Base-by-base conservation (phyloP, 1,140 invertebrate species). In the Rhagoletis zephyria region DNA sequence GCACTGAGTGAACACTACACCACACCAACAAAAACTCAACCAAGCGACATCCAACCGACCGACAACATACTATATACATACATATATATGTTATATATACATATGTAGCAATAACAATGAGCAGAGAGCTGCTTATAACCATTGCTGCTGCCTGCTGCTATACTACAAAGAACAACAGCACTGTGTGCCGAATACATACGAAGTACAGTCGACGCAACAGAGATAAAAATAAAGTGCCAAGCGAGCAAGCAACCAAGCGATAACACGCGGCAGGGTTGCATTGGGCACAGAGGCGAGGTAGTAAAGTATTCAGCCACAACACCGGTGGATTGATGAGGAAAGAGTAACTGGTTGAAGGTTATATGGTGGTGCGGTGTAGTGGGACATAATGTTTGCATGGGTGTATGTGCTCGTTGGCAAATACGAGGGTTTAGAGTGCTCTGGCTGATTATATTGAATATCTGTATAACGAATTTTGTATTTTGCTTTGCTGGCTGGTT, bases 161-260 rank as follows among this genome's bases (percentile, higher is more conserved):
- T 42, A n/a, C 42, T 51, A 81, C 74, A 81, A 81, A 81, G 74
- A 81, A 81, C 74, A 81, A 2, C 74, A 81, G 30, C 30, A 30
- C 30, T 30, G 19, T 51, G 45, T 81, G 74, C 74, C 74, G 74
- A 81, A 81, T 81, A 81, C 48, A 81, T 56, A 81, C 74, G 74
- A 81, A 81, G 74, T 81, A 81, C 74, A 81, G 74, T 81, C 74
- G 74, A 59, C 74, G 48, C 74, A 56, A 9, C 56, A 10, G 74
- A 56, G 74, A 81, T 81, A 81, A 81, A 81, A 81, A 81, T 81
- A 81, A 81, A 56, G 48, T 81, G 74, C 48, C 74, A 81, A 81
- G 51, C 48, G 56, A 81, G 74, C 70, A 16, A n/a, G 42, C 74
- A 81, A 81, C n/a, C 48, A 81, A 81, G 74, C 70, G 16, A n/a